Evolutionary conservation across 2,888 invertebrate species (phyloP), one percentile per base, ranked within the genome.

Genomic region (Hesperia comma): DNA sequence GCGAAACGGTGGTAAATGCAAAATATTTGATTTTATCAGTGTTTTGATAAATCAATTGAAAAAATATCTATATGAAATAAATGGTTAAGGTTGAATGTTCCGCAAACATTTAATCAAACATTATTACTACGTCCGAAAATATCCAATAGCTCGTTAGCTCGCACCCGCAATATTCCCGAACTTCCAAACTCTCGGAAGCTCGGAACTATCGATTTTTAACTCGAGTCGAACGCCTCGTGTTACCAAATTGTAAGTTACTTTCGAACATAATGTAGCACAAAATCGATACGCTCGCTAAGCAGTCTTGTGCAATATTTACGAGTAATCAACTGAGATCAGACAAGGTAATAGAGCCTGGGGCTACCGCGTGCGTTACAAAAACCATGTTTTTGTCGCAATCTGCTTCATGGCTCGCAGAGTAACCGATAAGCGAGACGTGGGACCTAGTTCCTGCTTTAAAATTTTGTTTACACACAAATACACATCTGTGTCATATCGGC

Each of bases 331-430:
- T 32, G 26, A 46, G 43, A 33, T 46, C 32, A 46, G 46, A 60
- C 46, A 60, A 12, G 46, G 46, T 32, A 55, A 12, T 15, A 12
- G 26, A 41, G 43, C 33, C n/a, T 43, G 54, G 54, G 32, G 15
- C 33, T 19, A 17, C 41, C 19, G 17, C 17, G 8, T 6, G 46
- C 61, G 53, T 14, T 15, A 21, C 40, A 40, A 53, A 43, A 43
- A 55, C 19, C 46, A 41, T 10, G 63, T 55, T 53, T 64, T 58
- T 64, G 64, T 64, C 58, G 64, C 63, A 63, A 63, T 57, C 37
- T 12, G 17, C 64, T 64, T 57, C 57, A 64, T 58, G 64, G 58
- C 64, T 53, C 40, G 57, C 41, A 43, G 58, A 32, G 58, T 58
- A 40, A 32, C 40, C 57, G 49, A 56, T 63, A 56, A 33, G 41